These are phyloP conservation scores for Microcebus lehilahytsara DNA, from an alignment of 2,113 vertebrate species.

Conservation along the genomic window DNA sequence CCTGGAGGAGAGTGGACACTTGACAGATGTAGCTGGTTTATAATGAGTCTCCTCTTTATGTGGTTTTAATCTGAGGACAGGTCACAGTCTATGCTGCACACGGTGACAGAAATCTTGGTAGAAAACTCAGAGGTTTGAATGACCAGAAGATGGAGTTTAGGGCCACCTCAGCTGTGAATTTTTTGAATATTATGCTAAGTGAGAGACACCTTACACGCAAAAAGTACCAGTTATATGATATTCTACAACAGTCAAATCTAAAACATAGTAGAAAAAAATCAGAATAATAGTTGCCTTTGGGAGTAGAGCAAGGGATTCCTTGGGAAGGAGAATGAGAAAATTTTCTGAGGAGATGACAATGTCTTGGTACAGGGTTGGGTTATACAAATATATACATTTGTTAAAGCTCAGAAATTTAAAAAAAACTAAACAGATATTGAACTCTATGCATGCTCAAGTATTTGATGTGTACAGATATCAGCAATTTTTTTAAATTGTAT, in stretches of 20 bases:
- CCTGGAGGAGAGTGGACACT: not conserved
- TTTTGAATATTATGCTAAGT: not conserved
- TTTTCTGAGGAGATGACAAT: not conserved
- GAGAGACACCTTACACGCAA: not conserved
- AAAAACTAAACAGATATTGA: not conserved
- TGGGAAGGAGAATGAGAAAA: not conserved
- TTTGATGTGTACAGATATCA: not conserved
- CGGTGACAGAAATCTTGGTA: not conserved
- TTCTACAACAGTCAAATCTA: not conserved
- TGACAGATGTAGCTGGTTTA: not conserved
- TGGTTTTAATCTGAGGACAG: not conserved
- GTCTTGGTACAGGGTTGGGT: not conserved
- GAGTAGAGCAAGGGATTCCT: not conserved
- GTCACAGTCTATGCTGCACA: not conserved
- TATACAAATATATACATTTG: not conserved
- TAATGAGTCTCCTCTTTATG: not conserved
- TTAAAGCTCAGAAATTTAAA: not conserved
- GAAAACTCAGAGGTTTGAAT: not conserved
- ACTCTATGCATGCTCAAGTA: not conserved
- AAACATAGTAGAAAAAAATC: not conserved
- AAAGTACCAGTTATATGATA: not conserved
- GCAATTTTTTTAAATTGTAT: not conserved
- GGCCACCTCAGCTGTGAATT: not conserved
- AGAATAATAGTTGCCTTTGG: not conserved
- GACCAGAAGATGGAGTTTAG: not conserved